phyloP scores from a whole-genome alignment of 2,113 vertebrate genomes.

The Amblyopsis rosae region DNA sequence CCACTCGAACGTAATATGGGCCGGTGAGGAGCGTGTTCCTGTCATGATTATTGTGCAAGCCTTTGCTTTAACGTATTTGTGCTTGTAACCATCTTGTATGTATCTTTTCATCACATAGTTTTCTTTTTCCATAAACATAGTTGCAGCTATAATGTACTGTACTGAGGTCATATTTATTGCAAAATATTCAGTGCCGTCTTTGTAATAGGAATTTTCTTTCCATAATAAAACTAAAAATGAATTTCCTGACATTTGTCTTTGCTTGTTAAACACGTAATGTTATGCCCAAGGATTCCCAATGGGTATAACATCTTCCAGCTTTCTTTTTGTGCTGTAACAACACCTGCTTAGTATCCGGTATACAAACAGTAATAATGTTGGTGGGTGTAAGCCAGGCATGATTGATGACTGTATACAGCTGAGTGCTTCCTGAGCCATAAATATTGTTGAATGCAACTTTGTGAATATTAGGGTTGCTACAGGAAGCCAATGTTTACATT shows the following conservation, averaged over 20 bases:
- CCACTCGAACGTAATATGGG: constrained; percentile 34
- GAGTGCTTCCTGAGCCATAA: constrained; percentile 39
- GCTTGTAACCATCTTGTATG: constrained; percentile 48
- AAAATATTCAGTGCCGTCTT: constrained; percentile 75
- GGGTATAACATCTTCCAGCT: neutral
- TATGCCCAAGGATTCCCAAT: neutral
- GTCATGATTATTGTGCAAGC: constrained; percentile 46
- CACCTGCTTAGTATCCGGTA: neutral
- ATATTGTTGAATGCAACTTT: constrained; percentile 43
- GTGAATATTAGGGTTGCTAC: constrained; percentile 34
- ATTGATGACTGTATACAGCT: constrained; percentile 10
- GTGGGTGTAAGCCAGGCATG: neutral
- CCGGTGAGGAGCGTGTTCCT: constrained; percentile 28
- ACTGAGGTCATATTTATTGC: constrained; percentile 75
- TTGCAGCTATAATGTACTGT: constrained; percentile 64
- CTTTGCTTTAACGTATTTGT: constrained; percentile 47
- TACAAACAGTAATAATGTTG: neutral
- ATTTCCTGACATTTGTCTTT: constrained; percentile 24
- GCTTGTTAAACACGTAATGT: neutral
- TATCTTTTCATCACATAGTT: constrained; percentile 32
- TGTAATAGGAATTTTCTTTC: constrained; percentile 76
- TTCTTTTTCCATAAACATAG: constrained; percentile 55
- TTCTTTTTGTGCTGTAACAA: neutral
- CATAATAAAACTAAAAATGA: constrained; percentile 73
- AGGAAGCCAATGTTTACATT: constrained; percentile 57